Conservation (phyloP, 2,797 vertebrate species). For the Brachyalestes nurse region DNA sequence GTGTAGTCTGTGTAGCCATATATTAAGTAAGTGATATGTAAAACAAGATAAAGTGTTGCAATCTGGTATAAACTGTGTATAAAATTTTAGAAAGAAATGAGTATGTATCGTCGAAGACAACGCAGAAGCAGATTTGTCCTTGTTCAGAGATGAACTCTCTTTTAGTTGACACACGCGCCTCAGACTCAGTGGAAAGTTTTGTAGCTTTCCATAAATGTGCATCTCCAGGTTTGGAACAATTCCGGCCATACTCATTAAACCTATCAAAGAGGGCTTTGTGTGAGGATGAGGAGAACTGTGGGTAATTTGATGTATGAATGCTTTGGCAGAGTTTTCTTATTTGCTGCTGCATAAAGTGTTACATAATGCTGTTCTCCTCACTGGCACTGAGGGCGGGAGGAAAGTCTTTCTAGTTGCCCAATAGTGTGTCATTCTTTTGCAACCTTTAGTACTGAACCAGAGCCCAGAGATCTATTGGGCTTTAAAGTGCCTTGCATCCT, state of each 20-base stretch:
- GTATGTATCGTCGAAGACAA: not conserved
- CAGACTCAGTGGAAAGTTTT: conserved; percentile 28
- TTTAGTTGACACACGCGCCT: not conserved
- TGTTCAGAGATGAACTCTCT: not conserved
- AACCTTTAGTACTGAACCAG: not conserved
- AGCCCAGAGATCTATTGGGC: not conserved
- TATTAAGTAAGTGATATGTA: no score
- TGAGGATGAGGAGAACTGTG: conserved; percentile 46
- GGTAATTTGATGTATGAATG: conserved; percentile 57
- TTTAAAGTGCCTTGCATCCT: not conserved
- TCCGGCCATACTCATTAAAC: conserved; percentile 29
- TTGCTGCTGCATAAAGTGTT: conserved; percentile 32
- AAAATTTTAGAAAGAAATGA: not conserved
- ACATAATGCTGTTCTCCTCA: conserved; percentile 39
- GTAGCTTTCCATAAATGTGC: conserved; percentile 25
- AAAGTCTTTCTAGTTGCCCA: not conserved
- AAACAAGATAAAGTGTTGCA: no score
- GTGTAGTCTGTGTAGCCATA: no score
- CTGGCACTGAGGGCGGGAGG: conserved; percentile 16
- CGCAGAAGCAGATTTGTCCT: not conserved
- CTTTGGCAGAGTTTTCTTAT: conserved; percentile 37
- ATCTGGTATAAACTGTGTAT: no score
- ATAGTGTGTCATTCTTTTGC: not conserved
- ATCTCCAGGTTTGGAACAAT: conserved; percentile 1
- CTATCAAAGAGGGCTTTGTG: conserved; percentile 61